Evolutionary conservation across 1,140 invertebrate genomes (phyloP).

Genomic region (Bombus ignitus): DNA sequence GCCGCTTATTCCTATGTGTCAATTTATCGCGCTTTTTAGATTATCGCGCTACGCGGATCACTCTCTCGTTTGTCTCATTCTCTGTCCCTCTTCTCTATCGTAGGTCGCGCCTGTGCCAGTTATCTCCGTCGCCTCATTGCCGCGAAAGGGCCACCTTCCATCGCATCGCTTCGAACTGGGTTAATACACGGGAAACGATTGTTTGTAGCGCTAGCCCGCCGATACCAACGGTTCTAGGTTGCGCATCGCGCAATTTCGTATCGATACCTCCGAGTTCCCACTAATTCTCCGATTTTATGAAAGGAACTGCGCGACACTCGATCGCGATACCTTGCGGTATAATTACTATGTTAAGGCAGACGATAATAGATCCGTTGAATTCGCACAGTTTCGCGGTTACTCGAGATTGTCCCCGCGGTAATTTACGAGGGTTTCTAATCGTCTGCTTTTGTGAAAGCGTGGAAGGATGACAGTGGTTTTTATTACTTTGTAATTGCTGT

Average conservation of each 20-base stretch:
- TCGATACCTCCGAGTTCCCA: background rate
- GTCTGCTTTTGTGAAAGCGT: too few relatives aligned
- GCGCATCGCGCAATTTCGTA: background rate
- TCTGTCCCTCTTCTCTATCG: background rate
- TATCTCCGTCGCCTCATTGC: background rate
- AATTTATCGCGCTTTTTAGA: conserved; percentile 57
- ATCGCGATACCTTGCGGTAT: background rate
- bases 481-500: background rate
- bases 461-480: background rate
- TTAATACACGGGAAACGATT: conserved; percentile 19
- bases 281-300: conserved; percentile 9
- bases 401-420: background rate
- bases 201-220: background rate
- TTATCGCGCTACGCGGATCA: conserved; percentile 40
- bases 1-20: conserved; percentile 45
- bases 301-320: background rate
- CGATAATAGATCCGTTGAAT: background rate
- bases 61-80: background rate
- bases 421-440: background rate
- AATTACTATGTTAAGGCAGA: background rate
- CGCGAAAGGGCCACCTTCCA: background rate
- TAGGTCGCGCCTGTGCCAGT: background rate
- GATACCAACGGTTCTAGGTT: background rate
- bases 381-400: background rate
- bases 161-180: background rate